Evolutionary conservation across 30 jellyfish, hydroid and myxozoan species (phyloP).

Genomic region (Hydractinia echinata): DNA sequence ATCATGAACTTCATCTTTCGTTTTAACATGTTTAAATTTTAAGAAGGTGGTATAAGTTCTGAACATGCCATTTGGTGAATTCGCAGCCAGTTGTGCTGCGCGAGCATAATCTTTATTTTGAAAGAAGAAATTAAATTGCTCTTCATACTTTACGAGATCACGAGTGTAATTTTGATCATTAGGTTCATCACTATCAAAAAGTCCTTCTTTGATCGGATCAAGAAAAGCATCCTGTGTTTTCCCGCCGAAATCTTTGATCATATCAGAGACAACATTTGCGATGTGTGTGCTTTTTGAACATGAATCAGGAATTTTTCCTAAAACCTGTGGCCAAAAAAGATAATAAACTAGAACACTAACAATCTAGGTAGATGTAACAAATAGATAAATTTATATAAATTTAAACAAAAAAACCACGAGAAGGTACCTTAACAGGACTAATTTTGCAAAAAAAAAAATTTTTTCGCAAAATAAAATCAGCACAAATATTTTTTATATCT

Average conservation of each 20-base stretch:
- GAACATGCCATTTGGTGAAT: slow-evolving; percentile 58
- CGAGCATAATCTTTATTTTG: slow-evolving; percentile 41
- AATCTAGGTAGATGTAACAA: too few relatives aligned
- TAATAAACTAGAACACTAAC: too few relatives aligned
- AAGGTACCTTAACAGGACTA: too few relatives aligned
- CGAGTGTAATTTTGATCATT: slow-evolving; percentile 43
- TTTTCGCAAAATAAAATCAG: too few relatives aligned
- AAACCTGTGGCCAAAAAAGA: too few relatives aligned
- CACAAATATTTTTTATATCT: too few relatives aligned
- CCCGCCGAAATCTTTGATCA: slow-evolving; percentile 41
- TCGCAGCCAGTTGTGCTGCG: slow-evolving; percentile 79
- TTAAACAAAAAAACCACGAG: too few relatives aligned
- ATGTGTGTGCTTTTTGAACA: not conserved
- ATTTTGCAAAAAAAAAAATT: too few relatives aligned
- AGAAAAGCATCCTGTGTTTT: slow-evolving; percentile 32
- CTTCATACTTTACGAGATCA: slow-evolving; percentile 39
- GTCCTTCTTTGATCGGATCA: slow-evolving; percentile 26
- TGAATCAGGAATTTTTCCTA: too few relatives aligned
- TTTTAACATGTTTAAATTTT: slow-evolving; percentile 36
- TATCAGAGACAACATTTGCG: slow-evolving; percentile 24
- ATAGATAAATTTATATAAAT: too few relatives aligned
- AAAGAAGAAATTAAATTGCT: slow-evolving; percentile 43
- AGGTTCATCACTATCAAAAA: slow-evolving; percentile 58
- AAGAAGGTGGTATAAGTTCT: slow-evolving; percentile 47
- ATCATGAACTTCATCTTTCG: not conserved